Conservation (phyloP, 92 coral and sea anemone species). For the Meandrina meandrites region DNA sequence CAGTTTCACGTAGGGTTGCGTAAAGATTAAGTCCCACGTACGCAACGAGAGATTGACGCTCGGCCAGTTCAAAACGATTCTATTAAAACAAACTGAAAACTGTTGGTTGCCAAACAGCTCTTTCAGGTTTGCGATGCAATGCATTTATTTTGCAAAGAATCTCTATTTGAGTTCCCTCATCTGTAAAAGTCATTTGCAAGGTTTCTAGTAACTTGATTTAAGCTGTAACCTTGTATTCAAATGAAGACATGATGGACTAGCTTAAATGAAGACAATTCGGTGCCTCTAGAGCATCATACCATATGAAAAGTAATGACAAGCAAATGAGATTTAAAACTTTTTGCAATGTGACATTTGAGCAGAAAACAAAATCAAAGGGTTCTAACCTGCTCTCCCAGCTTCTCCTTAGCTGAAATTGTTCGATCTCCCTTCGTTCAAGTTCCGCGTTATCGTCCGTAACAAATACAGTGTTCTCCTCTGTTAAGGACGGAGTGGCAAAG, state of each 20-base stretch:
- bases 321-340: too few species aligned
- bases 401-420: slow-evolving; percentile 72
- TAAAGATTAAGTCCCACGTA: too few species aligned
- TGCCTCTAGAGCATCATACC: too few species aligned
- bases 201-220: too few species aligned
- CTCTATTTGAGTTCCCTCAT: background rate
- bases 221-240: background rate
- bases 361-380: background rate
- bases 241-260: too few species aligned
- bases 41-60: too few species aligned
- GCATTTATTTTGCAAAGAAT: background rate
- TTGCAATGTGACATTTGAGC: background rate
- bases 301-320: too few species aligned
- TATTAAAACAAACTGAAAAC: background rate
- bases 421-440: slow-evolving; percentile 67
- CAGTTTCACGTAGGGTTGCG: too few species aligned
- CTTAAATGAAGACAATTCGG: too few species aligned
- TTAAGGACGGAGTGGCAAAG: slow-evolving; percentile 85
- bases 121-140: background rate
- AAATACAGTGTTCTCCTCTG: slow-evolving; percentile 57
- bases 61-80: too few species aligned
- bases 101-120: background rate
- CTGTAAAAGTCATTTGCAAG: too few species aligned
- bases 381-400: slow-evolving; percentile 85
- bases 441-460: slow-evolving; percentile 39